Conservation (phyloP, 1,140 invertebrate species). For the Trichonephila inaurata region DNA sequence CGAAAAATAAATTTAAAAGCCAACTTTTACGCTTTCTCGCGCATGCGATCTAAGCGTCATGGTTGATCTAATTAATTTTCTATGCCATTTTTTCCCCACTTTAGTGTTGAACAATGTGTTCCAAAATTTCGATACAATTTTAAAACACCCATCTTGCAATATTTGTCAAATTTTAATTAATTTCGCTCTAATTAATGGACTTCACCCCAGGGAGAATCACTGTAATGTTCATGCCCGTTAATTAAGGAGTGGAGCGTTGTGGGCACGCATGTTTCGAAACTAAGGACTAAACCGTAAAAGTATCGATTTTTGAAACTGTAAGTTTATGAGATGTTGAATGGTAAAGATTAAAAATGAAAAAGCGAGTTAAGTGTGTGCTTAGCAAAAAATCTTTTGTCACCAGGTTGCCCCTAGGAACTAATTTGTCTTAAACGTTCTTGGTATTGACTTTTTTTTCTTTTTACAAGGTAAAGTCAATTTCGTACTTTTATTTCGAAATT, state of each 20-base stretch:
- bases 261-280: background rate
- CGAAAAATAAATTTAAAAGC: too few species aligned
- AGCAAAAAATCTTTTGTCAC: background rate
- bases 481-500: too few species aligned
- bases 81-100: too few species aligned
- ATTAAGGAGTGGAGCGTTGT: background rate
- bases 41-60: too few species aligned
- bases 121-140: background rate
- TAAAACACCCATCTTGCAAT: background rate
- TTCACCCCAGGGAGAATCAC: slow-evolving; percentile 11
- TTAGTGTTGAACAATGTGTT: background rate
- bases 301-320: background rate
- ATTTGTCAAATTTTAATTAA: slow-evolving; percentile 39
- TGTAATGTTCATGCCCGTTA: slow-evolving; percentile 1
- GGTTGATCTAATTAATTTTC: too few species aligned
- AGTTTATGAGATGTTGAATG: background rate
- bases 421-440: background rate
- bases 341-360: background rate
- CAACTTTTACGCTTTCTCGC: too few species aligned
- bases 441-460: background rate
- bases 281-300: background rate
- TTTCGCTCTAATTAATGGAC: slow-evolving; percentile 23
- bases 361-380: background rate
- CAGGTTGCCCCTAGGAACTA: background rate
- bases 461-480: too few species aligned